Evolutionary conservation across 2,888 invertebrate species (phyloP).

Genomic region (Dryobota labecula): DNA sequence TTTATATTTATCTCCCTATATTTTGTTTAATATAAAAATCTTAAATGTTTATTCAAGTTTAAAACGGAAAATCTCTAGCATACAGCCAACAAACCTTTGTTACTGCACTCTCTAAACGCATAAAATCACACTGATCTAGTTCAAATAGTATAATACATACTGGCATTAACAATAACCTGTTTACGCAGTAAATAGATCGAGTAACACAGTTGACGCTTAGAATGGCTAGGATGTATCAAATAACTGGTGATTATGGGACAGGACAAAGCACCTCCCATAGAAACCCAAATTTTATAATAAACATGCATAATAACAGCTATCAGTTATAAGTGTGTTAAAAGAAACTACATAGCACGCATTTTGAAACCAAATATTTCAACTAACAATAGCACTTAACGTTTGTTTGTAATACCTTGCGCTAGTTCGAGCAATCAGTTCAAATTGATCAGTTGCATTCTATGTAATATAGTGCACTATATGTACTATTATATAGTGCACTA

Average conservation of each 20-base stretch:
- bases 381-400: constrained; percentile 41
- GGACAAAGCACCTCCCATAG: neutral
- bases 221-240: constrained; percentile 47
- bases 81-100: constrained; percentile 38
- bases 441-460: constrained; percentile 64
- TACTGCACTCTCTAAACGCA: constrained; percentile 41
- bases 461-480: constrained; percentile 37
- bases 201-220: constrained; percentile 33
- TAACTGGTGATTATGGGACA: constrained; percentile 25
- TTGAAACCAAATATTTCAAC: constrained; percentile 47
- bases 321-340: constrained; percentile 1
- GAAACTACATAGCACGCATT: constrained; percentile 27
- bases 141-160: constrained; percentile 46
- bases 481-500: constrained; percentile 38
- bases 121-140: constrained; percentile 46
- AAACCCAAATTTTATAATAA: neutral
- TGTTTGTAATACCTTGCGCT: constrained; percentile 57
- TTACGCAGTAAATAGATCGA: constrained; percentile 51
- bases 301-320: neutral
- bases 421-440: constrained; percentile 63
- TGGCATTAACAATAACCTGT: constrained; percentile 58
- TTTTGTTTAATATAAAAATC: neutral
- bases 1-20: neutral
- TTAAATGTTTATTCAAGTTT: neutral
- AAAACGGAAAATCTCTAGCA: constrained; percentile 19